Percentiles rank a stretch among this genome's conserved stretches.
Evolutionary conservation across 2,888 invertebrate species (phyloP).

Genomic region (Pegoplata infirma): DNA sequence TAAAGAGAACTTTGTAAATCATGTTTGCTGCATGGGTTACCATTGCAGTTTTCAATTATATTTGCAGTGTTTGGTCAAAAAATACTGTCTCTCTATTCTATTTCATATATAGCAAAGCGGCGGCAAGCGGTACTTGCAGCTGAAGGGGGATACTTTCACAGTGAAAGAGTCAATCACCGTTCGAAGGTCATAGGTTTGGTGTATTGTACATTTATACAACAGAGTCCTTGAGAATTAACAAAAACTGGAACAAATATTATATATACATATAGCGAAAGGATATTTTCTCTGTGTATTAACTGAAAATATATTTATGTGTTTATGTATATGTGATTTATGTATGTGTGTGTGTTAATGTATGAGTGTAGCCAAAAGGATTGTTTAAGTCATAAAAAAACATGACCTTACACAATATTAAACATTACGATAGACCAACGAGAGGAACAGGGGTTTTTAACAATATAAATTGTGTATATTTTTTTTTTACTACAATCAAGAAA

Average conservation of each 20-base stretch:
- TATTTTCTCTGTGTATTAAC: conserved; percentile 50
- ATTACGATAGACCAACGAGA: conserved; percentile 14
- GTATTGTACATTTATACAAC: conserved; percentile 14
- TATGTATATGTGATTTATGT: conserved; percentile 15
- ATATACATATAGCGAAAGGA: conserved; percentile 22
- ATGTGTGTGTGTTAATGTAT: neutral
- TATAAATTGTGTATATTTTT: neutral
- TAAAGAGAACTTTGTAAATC: too few species aligned
- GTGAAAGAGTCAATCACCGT: conserved; percentile 62
- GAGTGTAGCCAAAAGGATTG: conserved; percentile 27
- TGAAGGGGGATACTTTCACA: conserved; percentile 25
- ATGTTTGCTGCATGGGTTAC: neutral
- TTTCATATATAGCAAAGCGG: neutral
- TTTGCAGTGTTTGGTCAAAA: neutral
- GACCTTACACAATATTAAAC: conserved; percentile 55
- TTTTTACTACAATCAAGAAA: neutral
- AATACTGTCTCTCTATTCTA: neutral
- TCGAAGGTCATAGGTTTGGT: conserved; percentile 58
- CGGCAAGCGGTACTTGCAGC: neutral
- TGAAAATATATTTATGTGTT: neutral
- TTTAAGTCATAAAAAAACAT: conserved; percentile 58
- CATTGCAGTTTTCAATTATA: neutral
- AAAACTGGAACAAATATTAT: conserved; percentile 56
- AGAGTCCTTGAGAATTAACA: conserved; percentile 55
- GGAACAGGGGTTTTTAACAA: neutral